Percentiles rank a stretch among this genome's conserved stretches.
These are phyloP conservation scores for Drosophila repleta DNA, from an alignment of 1,140 invertebrate genomes.

Conservation along the genomic window DNA sequence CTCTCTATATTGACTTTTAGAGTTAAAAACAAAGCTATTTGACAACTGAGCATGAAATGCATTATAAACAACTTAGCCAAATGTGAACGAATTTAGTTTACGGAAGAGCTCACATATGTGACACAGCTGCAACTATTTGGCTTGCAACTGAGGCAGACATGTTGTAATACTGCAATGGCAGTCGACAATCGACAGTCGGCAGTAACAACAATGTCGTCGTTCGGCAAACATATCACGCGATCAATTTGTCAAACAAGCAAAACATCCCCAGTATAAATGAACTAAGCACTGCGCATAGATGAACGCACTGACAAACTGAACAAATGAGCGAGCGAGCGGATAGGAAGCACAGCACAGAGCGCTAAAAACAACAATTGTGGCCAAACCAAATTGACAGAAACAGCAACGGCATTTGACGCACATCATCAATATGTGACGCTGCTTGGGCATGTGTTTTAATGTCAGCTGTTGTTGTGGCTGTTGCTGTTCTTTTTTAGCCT, in stretches of 20 bases:
- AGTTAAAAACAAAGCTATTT: neutral
- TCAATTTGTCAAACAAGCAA: conserved; percentile 74
- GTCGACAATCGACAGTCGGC: neutral
- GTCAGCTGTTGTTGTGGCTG: conserved; percentile 19
- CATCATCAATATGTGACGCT: conserved; percentile 73
- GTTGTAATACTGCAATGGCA: conserved; percentile 21
- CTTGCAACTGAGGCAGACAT: conserved; percentile 5
- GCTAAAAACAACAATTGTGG: conserved; percentile 39
- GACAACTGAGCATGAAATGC: too few species aligned
- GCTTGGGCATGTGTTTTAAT: neutral
- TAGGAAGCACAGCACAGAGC: conserved; percentile 10
- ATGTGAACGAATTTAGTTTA: neutral
- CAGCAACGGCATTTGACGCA: conserved; percentile 64
- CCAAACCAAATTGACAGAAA: conserved; percentile 69
- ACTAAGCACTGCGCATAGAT: conserved; percentile 52
- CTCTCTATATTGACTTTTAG: too few species aligned
- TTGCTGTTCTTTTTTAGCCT: conserved; percentile 31
- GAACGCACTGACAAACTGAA: conserved; percentile 34
- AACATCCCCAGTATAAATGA: conserved; percentile 55
- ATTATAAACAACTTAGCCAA: neutral
- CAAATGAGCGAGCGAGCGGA: neutral
- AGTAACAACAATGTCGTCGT: conserved; percentile 59
- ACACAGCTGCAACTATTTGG: conserved; percentile 8
- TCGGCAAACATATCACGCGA: conserved; percentile 74
- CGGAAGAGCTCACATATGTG: conserved; percentile 1